A percentile compares a stretch with the other conserved stretches of the same genome.
These are phyloP conservation scores for Suricata suricatta DNA, from an alignment of 2,113 vertebrate genomes.

Conservation along the genomic window DNA sequence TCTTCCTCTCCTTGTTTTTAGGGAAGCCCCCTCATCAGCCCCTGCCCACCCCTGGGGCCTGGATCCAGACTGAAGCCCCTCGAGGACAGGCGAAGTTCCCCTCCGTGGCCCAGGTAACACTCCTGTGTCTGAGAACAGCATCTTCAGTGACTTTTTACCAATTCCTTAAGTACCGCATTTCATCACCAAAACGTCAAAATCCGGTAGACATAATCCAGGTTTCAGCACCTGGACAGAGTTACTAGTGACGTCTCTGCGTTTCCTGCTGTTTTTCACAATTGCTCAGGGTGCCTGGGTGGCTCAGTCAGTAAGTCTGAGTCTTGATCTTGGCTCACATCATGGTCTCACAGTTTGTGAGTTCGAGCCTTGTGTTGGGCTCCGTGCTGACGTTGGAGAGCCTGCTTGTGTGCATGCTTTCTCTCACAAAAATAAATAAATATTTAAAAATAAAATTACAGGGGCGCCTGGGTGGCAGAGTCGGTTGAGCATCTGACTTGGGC, in stretches of 20 bases:
- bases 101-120: conserved; percentile 88
- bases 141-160: not conserved
- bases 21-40: conserved; percentile 8
- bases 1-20: conserved; percentile 51
- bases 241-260: not conserved
- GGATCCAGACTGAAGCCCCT: conserved; percentile 67
- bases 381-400: too few species aligned
- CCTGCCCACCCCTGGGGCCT: not conserved
- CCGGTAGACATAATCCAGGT: accelerated
- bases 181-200: not conserved
- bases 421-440: too few species aligned
- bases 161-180: not conserved
- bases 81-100: conserved; percentile 86
- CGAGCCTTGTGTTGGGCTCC: too few species aligned
- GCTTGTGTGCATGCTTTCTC: too few species aligned
- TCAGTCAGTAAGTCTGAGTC: too few species aligned
- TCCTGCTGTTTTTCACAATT: not conserved
- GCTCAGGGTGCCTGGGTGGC: too few species aligned
- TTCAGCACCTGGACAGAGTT: not conserved
- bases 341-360: too few species aligned
- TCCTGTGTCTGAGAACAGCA: not conserved
- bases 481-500: too few species aligned
- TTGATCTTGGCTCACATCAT: too few species aligned
- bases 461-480: too few species aligned
- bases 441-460: not conserved